These are phyloP conservation scores for Drosophila seclusa DNA, from an alignment of 2,888 invertebrate genomes.

Conservation along the genomic window DNA sequence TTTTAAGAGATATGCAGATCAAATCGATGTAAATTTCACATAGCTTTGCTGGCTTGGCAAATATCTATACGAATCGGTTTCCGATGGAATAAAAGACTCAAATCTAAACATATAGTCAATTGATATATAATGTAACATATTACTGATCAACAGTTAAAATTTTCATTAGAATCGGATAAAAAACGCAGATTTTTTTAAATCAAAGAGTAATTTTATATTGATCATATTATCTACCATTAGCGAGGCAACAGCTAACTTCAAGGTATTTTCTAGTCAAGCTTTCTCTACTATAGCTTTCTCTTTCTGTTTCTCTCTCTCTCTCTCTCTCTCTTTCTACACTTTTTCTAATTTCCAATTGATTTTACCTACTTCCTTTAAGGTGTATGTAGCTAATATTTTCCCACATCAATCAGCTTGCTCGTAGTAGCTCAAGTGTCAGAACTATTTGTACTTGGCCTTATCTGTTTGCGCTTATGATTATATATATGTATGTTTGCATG, in stretches of 20 bases:
- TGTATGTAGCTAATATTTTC: slow-evolving; percentile 24
- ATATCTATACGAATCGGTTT: background rate
- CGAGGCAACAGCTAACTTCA: background rate
- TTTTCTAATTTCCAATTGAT: background rate
- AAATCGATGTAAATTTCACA: background rate
- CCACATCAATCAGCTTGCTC: slow-evolving; percentile 41
- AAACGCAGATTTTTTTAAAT: background rate
- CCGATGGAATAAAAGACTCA: background rate
- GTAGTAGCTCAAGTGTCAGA: slow-evolving; percentile 11
- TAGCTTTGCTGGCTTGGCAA: background rate
- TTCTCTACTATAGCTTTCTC: background rate
- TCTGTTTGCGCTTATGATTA: slow-evolving; percentile 51
- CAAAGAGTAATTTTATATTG: background rate
- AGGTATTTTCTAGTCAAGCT: background rate
- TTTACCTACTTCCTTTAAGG: background rate
- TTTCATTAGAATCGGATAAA: background rate
- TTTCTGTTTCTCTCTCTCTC: background rate
- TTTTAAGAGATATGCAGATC: too few species aligned
- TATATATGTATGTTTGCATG: background rate
- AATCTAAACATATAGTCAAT: background rate
- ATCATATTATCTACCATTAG: background rate
- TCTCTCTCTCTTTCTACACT: background rate
- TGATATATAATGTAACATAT: background rate
- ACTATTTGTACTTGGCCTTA: slow-evolving; percentile 28
- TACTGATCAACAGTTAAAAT: background rate